Evolutionary conservation across 2,888 invertebrate species (phyloP).

Genomic region (Toxonevra muliebris): DNA sequence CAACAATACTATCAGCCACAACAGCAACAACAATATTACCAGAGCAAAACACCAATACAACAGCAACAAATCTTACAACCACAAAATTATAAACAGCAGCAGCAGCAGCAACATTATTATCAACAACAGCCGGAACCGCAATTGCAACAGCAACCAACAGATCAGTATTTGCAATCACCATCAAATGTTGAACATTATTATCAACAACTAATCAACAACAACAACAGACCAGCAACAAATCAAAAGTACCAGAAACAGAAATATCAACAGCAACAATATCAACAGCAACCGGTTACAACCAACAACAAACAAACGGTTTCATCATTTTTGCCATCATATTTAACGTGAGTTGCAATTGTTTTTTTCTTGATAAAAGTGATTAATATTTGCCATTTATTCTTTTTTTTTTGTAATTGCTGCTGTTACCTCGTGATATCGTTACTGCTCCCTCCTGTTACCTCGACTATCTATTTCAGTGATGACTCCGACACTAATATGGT

Average conservation of each 20-base stretch:
- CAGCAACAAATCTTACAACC: slow-evolving; percentile 10
- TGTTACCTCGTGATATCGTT: no score
- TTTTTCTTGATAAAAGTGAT: no score
- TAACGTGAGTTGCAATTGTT: not conserved
- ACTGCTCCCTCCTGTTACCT: no score
- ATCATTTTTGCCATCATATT: slow-evolving; percentile 12
- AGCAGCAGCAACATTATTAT: slow-evolving; percentile 28
- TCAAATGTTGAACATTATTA: not conserved
- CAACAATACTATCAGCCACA: not conserved
- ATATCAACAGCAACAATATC: slow-evolving; percentile 36
- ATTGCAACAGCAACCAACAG: slow-evolving; percentile 27
- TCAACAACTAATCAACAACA: slow-evolving; percentile 20
- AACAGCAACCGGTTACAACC: no score
- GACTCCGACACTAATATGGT: not conserved
- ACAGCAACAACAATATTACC: not conserved
- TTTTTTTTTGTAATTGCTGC: not conserved
- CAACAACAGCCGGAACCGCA: slow-evolving; percentile 17
- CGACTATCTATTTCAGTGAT: no score
- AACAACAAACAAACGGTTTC: slow-evolving; percentile 2
- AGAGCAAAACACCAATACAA: not conserved
- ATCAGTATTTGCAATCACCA: slow-evolving; percentile 33
- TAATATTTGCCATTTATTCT: not conserved
- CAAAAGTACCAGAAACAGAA: slow-evolving; percentile 35
- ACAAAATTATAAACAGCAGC: slow-evolving; percentile 44
- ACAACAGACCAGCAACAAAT: not conserved